Base-by-base conservation (phyloP, 2,797 vertebrate genomes). In the Crenichthys baileyi region DNA sequence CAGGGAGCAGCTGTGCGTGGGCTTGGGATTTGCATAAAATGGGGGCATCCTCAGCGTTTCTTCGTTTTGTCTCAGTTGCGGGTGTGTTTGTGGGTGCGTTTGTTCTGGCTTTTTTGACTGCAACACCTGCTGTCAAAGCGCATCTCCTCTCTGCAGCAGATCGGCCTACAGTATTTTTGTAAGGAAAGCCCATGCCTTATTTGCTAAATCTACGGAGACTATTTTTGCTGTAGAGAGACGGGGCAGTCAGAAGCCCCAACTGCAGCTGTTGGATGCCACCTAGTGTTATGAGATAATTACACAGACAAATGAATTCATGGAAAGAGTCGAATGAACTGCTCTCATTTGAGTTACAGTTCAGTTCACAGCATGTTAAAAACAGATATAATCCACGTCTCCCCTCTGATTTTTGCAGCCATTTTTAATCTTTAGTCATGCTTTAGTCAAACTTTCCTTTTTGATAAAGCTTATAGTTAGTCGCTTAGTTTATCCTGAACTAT, bases 231-330 rank as follows among this genome's bases (percentile, higher is more conserved):
- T 7, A 36, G 55, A 72, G 61, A n/a, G 20, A 36, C n/a, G 6
- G n/a, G 44, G 12, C 41, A 70, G 67, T 41, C 8, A 67, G 63
- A 13, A 70, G 18, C 70, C 76, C 12, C 46, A 77, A 76, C 73
- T 76, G 77, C 83, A 89, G 93, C 80, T 85, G 88, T 81, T 61
- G 89, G 90, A 92, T 93, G 93, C 93, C 93, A 92, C 83, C 93
- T 94, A 92, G 93, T 90, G 93, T 88, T 78, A 78, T 83, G 70
- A 84, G 31, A 50, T 83, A 82, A 87, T 87, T 79, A 76, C 75
- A 75, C 80, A 83, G 79, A 29, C n/a, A 72, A 50, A 2, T 7
- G 16, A 46, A 44, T 46, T 44, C 20, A 72, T 36, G 29, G 31
- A n/a, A 53, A 55, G 48, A 31, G 16, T 11, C 20, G 24, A 72